A percentile compares a stretch with the other conserved stretches of the same genome.
phyloP scores from a whole-genome alignment of 2,113 vertebrate genomes.

The Odobenus rosmarus region DNA sequence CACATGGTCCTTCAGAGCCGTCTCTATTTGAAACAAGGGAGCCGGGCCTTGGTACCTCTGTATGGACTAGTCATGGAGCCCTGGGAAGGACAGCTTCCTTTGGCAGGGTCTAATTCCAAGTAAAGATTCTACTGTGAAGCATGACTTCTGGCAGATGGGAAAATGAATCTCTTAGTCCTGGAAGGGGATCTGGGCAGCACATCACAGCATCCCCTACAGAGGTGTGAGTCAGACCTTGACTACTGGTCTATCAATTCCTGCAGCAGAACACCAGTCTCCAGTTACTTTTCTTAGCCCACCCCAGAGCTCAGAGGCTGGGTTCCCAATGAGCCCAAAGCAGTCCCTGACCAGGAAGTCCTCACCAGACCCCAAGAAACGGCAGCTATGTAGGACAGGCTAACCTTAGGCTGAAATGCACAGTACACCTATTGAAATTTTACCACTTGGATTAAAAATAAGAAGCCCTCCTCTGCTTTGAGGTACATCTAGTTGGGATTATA shows the following conservation, averaged over 20 bases:
- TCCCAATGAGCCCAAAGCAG: not conserved
- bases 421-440: not conserved
- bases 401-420: not conserved
- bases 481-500: not conserved
- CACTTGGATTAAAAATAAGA: not conserved
- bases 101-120: not conserved
- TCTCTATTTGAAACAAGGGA: not conserved
- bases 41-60: not conserved
- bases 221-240: accelerated
- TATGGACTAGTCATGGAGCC: accelerated
- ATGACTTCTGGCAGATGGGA: not conserved
- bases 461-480: not conserved
- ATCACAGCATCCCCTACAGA: not conserved
- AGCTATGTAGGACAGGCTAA: not conserved
- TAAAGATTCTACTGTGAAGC: too few relatives aligned
- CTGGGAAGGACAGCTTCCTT: not conserved
- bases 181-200: not conserved
- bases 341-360: accelerated
- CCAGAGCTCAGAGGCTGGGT: not conserved
- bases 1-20: not conserved
- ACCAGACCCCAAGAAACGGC: accelerated
- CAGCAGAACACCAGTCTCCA: not conserved
- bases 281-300: not conserved
- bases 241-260: not conserved
- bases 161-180: not conserved